phyloP scores from a whole-genome alignment of 2,797 vertebrate genomes.

The Hoplostethus mediterraneus region DNA sequence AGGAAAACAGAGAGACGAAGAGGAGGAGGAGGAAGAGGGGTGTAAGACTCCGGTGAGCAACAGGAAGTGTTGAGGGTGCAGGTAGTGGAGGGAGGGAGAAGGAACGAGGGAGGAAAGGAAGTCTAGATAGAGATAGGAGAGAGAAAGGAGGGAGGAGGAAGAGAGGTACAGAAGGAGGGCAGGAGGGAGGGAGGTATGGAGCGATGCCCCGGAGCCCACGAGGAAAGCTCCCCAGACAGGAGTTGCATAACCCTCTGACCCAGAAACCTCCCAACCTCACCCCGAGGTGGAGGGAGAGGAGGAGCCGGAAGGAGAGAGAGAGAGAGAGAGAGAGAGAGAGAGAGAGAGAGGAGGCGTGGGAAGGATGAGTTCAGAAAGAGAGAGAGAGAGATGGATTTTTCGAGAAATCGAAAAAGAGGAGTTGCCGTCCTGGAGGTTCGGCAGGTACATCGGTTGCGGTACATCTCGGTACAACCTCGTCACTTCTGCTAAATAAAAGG shows the following conservation, averaged over 20 bases:
- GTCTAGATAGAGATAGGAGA: too few species aligned
- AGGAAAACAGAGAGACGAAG: too few species aligned
- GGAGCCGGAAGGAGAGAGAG: not conserved
- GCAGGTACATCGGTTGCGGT: too few species aligned
- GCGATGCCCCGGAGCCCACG: too few species aligned
- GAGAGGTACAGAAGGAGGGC: too few species aligned
- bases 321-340: not conserved
- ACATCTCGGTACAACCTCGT: too few species aligned
- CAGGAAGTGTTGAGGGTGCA: not conserved
- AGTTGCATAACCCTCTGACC: conserved; percentile 65
- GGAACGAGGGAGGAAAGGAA: too few species aligned
- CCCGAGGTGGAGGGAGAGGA: not conserved
- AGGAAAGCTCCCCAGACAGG: conserved; percentile 34
- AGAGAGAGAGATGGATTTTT: not conserved
- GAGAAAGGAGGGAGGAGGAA: too few species aligned
- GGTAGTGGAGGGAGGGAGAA: not conserved
- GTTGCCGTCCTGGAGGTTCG: not conserved
- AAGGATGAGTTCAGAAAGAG: not conserved
- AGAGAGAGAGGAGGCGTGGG: too few species aligned
- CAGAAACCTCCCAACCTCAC: conserved; percentile 47
- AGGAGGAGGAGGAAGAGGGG: not conserved
- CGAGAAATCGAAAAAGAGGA: not conserved
- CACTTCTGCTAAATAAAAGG: too few species aligned
- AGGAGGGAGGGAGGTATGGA: too few species aligned
- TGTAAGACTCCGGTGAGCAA: not conserved